Conservation (phyloP, 92 coral and sea anemone species). For the Ricordea florida region DNA sequence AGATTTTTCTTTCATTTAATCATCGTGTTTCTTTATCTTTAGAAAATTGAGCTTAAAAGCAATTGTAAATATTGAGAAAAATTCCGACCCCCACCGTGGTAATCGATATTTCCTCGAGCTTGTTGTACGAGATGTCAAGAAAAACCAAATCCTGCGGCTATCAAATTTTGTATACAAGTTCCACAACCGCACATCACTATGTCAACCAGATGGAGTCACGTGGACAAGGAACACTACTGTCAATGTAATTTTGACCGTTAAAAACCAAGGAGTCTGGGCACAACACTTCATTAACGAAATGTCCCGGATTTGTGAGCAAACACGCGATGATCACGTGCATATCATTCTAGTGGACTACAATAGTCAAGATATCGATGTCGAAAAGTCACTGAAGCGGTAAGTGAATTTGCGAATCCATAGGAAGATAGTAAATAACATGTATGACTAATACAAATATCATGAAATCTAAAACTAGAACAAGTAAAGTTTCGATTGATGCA, state of each 20-base stretch:
- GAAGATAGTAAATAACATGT: no score
- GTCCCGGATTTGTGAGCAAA: constrained; percentile 54
- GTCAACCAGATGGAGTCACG: constrained; percentile 44
- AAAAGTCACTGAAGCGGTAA: constrained; percentile 51
- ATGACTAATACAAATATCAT: no score
- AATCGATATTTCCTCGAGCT: constrained; percentile 73
- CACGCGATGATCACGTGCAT: constrained; percentile 64
- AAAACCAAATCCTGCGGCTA: constrained; percentile 29
- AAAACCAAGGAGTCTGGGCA: constrained; percentile 83
- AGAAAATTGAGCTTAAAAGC: constrained; percentile 57
- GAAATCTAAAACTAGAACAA: no score
- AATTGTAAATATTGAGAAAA: constrained; percentile 65
- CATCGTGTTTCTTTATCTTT: background rate
- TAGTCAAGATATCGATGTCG: constrained; percentile 61
- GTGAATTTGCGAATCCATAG: background rate
- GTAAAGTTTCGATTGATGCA: no score
- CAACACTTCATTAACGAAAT: constrained; percentile 72
- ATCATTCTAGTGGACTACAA: constrained; percentile 76
- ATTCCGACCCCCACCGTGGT: constrained; percentile 53
- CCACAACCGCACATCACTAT: constrained; percentile 28
- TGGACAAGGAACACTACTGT: constrained; percentile 66
- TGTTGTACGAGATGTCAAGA: constrained; percentile 38
- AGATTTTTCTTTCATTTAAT: background rate
- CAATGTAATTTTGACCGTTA: constrained; percentile 69
- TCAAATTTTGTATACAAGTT: constrained; percentile 57